Evolutionary conservation across 2,797 vertebrate species (phyloP).

Genomic region (Limnodromus scolopaceus): DNA sequence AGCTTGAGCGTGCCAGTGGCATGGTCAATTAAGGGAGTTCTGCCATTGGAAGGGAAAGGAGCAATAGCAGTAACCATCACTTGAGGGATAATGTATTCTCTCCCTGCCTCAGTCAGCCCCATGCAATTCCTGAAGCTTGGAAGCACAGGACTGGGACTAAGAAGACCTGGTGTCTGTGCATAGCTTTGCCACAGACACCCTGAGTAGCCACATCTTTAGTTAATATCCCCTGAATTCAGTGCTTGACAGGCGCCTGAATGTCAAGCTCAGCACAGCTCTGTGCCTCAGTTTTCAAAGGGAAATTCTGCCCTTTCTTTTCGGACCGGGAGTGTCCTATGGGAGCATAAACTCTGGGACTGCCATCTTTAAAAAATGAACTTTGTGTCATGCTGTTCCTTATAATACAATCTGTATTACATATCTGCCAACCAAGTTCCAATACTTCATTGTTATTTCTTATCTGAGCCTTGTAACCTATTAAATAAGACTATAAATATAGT

Average conservation of each 20-base stretch:
- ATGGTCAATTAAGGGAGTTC: background rate
- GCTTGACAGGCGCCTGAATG: background rate
- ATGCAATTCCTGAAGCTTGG: background rate
- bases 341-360: background rate
- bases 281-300: background rate
- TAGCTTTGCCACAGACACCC: background rate
- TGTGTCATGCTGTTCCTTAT: background rate
- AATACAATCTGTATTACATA: background rate
- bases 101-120: background rate
- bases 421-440: background rate
- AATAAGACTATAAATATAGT: background rate
- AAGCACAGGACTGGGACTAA: background rate
- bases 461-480: constrained; percentile 3
- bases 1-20: background rate
- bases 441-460: background rate
- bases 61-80: background rate
- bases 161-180: background rate
- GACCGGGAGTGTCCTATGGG: fast-evolving
- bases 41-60: background rate
- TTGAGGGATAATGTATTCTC: background rate
- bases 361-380: background rate
- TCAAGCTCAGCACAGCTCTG: background rate
- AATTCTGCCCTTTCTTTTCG: background rate
- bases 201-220: background rate
- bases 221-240: background rate